phyloP scores from a whole-genome alignment of 2,888 invertebrate species.

The Campoplex capitator region DNA sequence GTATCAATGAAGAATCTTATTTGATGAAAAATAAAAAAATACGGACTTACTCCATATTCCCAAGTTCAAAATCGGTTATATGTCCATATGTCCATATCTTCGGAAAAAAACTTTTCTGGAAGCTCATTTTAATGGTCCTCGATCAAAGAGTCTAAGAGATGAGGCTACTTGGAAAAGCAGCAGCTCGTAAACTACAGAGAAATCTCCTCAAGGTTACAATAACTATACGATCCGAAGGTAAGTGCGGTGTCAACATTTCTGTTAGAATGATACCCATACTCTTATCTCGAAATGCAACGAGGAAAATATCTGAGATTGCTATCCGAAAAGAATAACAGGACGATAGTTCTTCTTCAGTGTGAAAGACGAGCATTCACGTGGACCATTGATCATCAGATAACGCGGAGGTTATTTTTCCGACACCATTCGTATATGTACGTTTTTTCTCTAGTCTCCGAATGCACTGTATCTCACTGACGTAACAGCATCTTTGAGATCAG shows the following conservation, averaged over 20 bases:
- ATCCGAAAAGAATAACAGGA: constrained; percentile 61
- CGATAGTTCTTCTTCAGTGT: constrained; percentile 53
- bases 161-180: neutral
- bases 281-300: constrained; percentile 60
- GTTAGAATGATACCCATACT: constrained; percentile 61
- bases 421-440: constrained; percentile 46
- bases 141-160: neutral
- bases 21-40: too few relatives aligned
- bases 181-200: constrained; percentile 55
- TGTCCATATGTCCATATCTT: too few relatives aligned
- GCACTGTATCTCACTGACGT: constrained; percentile 47
- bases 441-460: constrained; percentile 29
- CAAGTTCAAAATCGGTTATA: too few relatives aligned
- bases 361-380: constrained; percentile 63
- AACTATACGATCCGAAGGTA: constrained; percentile 58
- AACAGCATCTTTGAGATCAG: constrained; percentile 56
- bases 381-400: constrained; percentile 67
- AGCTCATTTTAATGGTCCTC: neutral
- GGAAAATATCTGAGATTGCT: constrained; percentile 68
- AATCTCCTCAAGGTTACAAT: constrained; percentile 58
- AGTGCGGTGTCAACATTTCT: constrained; percentile 67
- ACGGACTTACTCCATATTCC: too few relatives aligned
- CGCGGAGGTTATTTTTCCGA: constrained; percentile 34
- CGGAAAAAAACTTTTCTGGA: too few relatives aligned
- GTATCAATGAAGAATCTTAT: too few relatives aligned